These are phyloP conservation scores for Misgurnus anguillicaudatus DNA, from an alignment of 2,113 vertebrate genomes.

Conservation along the genomic window DNA sequence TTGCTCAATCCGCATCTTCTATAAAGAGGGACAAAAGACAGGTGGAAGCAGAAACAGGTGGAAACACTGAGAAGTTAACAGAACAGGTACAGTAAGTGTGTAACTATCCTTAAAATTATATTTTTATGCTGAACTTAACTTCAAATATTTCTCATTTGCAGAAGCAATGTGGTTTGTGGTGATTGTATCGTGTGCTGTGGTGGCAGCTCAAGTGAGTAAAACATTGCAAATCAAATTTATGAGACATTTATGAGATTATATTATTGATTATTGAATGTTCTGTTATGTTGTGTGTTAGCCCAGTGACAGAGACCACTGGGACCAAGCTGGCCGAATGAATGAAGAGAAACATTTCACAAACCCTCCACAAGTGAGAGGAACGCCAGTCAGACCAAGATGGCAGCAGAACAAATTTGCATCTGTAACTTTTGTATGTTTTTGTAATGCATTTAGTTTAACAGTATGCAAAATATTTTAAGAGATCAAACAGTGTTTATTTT, in stretches of 20 bases:
- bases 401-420: not conserved
- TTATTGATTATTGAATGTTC: no score
- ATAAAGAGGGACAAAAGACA: constrained; percentile 32
- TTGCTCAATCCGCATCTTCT: constrained; percentile 34
- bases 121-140: not conserved
- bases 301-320: not conserved
- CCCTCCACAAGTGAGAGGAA: not conserved
- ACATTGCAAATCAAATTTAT: not conserved
- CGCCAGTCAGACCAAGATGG: not conserved
- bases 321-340: not conserved
- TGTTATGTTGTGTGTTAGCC: not conserved
- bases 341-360: not conserved
- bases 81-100: not conserved
- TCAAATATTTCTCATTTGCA: not conserved
- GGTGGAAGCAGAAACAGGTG: not conserved
- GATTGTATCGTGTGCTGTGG: constrained; percentile 25
- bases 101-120: not conserved
- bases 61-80: not conserved
- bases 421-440: not conserved
- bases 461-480: not conserved
- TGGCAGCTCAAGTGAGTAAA: constrained; percentile 37
- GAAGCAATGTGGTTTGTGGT: constrained; percentile 41
- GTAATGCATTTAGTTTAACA: not conserved
- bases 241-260: not conserved
- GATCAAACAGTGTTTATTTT: not conserved